phyloP scores from a whole-genome alignment of 2,888 invertebrate genomes.

The Boloria selene region DNA sequence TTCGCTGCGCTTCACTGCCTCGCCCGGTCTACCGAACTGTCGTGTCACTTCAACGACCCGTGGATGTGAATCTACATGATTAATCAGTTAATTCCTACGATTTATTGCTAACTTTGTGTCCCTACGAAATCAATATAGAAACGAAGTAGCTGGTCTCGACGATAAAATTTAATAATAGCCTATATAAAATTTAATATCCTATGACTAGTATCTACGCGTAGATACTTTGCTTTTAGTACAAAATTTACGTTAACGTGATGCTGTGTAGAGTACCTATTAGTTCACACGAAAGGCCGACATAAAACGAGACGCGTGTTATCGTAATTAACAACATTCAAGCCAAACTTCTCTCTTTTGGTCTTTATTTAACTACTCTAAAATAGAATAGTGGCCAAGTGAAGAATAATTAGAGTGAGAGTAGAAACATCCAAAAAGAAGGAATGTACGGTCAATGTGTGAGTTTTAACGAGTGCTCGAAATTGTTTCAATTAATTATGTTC shows the following conservation, averaged over 20 bases:
- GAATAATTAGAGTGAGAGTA: slow-evolving; percentile 69
- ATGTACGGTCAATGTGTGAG: slow-evolving; percentile 79
- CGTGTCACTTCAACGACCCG: slow-evolving; percentile 33
- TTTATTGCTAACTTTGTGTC: slow-evolving; percentile 68
- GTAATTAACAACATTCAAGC: slow-evolving; percentile 60
- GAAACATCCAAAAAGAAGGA: slow-evolving; percentile 73
- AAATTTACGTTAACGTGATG: slow-evolving; percentile 38
- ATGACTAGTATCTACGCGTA: slow-evolving; percentile 38
- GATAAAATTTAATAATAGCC: slow-evolving; percentile 38
- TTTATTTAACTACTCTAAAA: slow-evolving; percentile 73
- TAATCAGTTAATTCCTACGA: slow-evolving; percentile 58
- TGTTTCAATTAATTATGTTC: slow-evolving; percentile 78
- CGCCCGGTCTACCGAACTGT: slow-evolving; percentile 36
- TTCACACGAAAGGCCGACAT: slow-evolving; percentile 32
- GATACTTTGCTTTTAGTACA: slow-evolving; percentile 38
- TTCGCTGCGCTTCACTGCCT: slow-evolving; percentile 80
- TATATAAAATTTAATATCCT: slow-evolving; percentile 39
- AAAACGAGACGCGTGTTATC: slow-evolving; percentile 37
- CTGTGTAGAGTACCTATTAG: slow-evolving; percentile 31
- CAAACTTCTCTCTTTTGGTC: slow-evolving; percentile 72
- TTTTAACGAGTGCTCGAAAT: slow-evolving; percentile 81
- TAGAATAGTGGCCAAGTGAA: slow-evolving; percentile 71
- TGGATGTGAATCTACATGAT: slow-evolving; percentile 56
- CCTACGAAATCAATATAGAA: slow-evolving; percentile 52
- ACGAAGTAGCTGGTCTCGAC: slow-evolving; percentile 40